phyloP scores from a whole-genome alignment of 1,140 invertebrate species.

The Pissodes strobi region DNA sequence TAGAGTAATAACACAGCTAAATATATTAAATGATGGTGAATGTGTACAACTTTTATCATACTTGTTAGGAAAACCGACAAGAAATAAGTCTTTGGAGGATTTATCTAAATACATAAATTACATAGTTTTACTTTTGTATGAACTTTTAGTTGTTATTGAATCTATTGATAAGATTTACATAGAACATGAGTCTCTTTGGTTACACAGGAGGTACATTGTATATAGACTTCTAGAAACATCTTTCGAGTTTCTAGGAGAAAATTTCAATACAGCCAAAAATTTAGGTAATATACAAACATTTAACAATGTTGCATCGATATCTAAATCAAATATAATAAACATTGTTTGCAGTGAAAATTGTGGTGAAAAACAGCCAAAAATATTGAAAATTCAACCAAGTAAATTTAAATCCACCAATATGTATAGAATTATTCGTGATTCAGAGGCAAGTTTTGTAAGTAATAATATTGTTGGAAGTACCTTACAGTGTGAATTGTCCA shows the following conservation, averaged over 20 bases:
- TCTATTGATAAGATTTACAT: conserved; percentile 64
- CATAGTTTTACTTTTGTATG: conserved; percentile 52
- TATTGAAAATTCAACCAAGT: conserved; percentile 39
- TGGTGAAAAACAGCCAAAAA: conserved; percentile 40
- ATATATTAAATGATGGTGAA: conserved; percentile 27
- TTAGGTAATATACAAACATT: conserved; percentile 14
- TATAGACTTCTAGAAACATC: conserved; percentile 46
- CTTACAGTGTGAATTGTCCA: conserved; percentile 35
- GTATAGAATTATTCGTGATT: conserved; percentile 39
- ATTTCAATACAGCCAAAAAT: conserved; percentile 13
- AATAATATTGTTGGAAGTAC: conserved; percentile 20
- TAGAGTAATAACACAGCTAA: conserved; percentile 25
- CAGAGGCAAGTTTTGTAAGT: conserved; percentile 41
- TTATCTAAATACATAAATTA: conserved; percentile 34
- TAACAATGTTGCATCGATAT: conserved; percentile 24
- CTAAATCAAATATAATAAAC: conserved; percentile 28
- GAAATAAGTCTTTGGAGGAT: conserved; percentile 22
- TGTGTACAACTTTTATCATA: conserved; percentile 26
- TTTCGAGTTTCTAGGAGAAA: conserved; percentile 37
- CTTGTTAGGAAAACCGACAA: conserved; percentile 34
- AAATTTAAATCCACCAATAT: conserved; percentile 35
- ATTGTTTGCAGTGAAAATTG: conserved; percentile 33
- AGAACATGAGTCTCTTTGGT: conserved; percentile 74
- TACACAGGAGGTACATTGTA: conserved; percentile 66
- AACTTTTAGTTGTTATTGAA: conserved; percentile 59